Evolutionary conservation across 2,113 vertebrate species (phyloP).

Genomic region (Hyperopisus bebe): DNA sequence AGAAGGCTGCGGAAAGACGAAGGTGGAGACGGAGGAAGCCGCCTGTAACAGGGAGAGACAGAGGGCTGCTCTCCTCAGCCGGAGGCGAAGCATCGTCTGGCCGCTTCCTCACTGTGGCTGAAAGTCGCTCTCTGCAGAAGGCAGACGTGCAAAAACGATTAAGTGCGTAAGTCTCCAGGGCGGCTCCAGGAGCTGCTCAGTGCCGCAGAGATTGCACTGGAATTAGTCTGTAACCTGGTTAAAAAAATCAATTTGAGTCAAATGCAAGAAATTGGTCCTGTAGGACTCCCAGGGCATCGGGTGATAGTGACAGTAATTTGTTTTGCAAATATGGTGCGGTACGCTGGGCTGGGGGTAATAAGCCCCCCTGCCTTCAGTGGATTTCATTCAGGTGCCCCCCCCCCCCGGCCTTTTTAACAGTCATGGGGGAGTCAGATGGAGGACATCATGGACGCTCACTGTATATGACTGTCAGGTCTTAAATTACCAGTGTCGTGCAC

Average conservation of each 20-base stretch:
- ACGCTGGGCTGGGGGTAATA: background rate
- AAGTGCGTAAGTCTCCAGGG: slow-evolving; percentile 39
- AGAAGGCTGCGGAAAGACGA: background rate
- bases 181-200: slow-evolving; percentile 35
- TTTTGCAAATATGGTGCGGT: background rate
- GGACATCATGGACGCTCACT: background rate
- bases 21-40: background rate
- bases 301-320: slow-evolving; percentile 23
- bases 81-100: background rate
- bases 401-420: background rate
- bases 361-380: background rate
- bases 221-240: slow-evolving; percentile 46
- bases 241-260: slow-evolving; percentile 37
- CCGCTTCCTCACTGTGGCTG: slow-evolving; percentile 33
- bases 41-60: background rate
- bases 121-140: slow-evolving; percentile 35
- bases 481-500: background rate
- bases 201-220: slow-evolving; percentile 50
- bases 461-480: background rate
- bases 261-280: slow-evolving; percentile 22
- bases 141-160: slow-evolving; percentile 38
- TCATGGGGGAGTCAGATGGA: background rate
- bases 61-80: background rate
- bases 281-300: background rate
- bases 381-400: background rate